Conservation (phyloP, 37 sponge, comb jelly and placozoan species). For the Theonella swinhoei region DNA sequence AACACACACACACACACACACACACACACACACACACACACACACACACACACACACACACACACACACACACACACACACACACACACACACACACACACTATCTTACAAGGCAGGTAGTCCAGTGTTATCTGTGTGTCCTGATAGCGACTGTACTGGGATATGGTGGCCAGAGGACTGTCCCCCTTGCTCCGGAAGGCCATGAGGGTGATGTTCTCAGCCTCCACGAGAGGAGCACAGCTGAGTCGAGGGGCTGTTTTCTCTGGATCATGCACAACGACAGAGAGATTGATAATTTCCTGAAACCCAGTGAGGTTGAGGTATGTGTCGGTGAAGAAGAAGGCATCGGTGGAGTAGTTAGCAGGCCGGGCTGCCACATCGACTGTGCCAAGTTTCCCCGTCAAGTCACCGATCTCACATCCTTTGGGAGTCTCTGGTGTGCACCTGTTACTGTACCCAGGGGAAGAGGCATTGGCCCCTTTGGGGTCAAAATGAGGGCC, state of each 20-base stretch:
- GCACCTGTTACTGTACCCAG: constrained; percentile 10
- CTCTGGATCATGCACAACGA: constrained; percentile 23
- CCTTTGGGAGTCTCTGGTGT: not conserved
- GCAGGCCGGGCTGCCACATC: constrained; percentile 25
- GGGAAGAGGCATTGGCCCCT: not conserved
- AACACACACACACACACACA: too few relatives aligned
- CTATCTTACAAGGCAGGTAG: not conserved
- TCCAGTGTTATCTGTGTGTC: constrained; percentile 28
- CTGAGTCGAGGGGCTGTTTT: constrained; percentile 20
- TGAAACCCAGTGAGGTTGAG: constrained; percentile 38
- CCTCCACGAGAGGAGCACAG: constrained; percentile 60
- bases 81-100: too few relatives aligned
- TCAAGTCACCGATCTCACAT: constrained; percentile 56
- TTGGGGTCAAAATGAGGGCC: constrained; percentile 33
- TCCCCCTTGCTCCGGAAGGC: not conserved
- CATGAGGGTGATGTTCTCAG: constrained; percentile 23
- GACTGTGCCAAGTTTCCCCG: constrained; percentile 36
- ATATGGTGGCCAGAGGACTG: not conserved
- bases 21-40: too few relatives aligned
- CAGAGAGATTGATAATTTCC: constrained; percentile 13
- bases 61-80: too few relatives aligned
- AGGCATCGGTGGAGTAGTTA: constrained; percentile 6
- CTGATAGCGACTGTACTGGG: constrained; percentile 41
- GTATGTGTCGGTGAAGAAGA: constrained; percentile 42
- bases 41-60: too few relatives aligned